phyloP scores from a whole-genome alignment of 2,113 vertebrate genomes.

The Macaca fascicularis region DNA sequence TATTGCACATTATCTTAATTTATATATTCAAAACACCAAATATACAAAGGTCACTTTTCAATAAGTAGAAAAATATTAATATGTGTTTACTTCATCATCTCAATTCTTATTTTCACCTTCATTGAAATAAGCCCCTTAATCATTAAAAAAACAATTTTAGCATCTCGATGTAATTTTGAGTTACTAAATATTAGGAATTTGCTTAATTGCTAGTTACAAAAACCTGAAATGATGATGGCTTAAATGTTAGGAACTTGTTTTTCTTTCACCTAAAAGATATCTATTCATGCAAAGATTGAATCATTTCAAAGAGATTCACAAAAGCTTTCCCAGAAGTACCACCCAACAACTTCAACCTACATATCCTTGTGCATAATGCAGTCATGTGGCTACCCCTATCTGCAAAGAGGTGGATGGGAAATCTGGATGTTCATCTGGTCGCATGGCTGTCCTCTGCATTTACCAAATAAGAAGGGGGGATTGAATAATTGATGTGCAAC shows the following conservation, averaged over 20 bases:
- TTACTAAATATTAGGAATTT: slow-evolving; percentile 25
- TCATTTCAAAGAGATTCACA: not conserved
- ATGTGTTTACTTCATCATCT: not conserved
- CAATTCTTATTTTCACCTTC: not conserved
- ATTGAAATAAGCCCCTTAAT: not conserved
- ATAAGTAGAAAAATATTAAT: slow-evolving; percentile 3
- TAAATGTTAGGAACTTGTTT: not conserved
- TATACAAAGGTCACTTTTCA: not conserved
- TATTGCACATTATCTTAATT: not conserved
- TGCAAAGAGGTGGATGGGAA: not conserved
- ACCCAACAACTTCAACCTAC: not conserved
- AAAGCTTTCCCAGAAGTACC: not conserved
- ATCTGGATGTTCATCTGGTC: not conserved
- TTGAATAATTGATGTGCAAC: not conserved
- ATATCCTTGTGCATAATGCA: not conserved
- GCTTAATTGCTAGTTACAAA: not conserved
- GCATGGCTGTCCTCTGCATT: not conserved
- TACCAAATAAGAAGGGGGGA: not conserved
- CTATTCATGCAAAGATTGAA: not conserved
- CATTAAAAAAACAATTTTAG: not conserved
- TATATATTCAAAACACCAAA: not conserved
- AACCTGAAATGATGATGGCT: not conserved
- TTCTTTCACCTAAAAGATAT: not conserved
- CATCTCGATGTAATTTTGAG: not conserved
- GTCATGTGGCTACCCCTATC: not conserved